phyloP scores from a whole-genome alignment of 2,797 vertebrate genomes.

The Sebastes jordani region DNA sequence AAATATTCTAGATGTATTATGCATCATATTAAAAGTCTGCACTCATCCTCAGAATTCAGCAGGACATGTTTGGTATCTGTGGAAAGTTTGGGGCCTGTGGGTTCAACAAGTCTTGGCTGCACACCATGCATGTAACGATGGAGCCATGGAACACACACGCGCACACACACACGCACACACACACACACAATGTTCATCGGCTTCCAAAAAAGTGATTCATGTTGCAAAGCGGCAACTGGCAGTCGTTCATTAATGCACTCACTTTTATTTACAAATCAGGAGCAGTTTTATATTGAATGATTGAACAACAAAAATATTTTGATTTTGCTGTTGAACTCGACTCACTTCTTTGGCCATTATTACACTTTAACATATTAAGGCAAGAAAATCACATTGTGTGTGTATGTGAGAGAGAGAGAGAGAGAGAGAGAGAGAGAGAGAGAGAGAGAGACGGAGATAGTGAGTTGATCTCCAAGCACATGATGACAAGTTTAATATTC shows the following conservation, averaged over 20 bases:
- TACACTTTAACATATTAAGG: background rate
- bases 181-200: background rate
- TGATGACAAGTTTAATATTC: background rate
- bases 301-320: background rate
- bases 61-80: constrained; percentile 2
- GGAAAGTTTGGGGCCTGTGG: constrained; percentile 26
- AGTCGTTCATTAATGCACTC: background rate
- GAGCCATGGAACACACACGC: background rate
- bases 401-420: background rate
- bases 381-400: background rate
- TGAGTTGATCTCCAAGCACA: background rate
- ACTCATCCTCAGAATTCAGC: background rate
- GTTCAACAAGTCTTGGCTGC: background rate
- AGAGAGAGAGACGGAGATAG: background rate
- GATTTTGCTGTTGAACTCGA: background rate
- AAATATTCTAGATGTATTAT: background rate
- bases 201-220: background rate
- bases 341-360: background rate
- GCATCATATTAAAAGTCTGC: background rate
- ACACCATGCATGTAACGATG: background rate
- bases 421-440: too few relatives aligned
- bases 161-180: background rate
- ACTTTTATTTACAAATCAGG: background rate
- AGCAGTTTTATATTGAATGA: background rate
- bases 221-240: background rate